These are phyloP conservation scores for Pocillopora damicornis DNA, from an alignment of 64 coral and sea anemone species.

Conservation along the genomic window DNA sequence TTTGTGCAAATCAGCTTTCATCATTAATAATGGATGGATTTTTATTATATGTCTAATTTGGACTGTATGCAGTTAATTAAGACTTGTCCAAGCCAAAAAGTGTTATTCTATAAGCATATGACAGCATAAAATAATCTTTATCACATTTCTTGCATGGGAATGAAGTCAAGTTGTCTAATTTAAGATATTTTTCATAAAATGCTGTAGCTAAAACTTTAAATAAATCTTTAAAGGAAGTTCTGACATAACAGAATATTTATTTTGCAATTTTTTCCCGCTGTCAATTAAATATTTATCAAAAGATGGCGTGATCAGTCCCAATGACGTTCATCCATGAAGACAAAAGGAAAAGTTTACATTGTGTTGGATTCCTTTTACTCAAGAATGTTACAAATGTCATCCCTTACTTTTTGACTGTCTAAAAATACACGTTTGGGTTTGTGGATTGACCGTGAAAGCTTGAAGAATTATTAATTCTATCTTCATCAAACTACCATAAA, in stretches of 20 bases:
- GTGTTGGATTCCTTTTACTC: too few relatives aligned
- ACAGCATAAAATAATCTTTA: neutral
- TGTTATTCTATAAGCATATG: neutral
- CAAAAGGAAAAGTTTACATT: neutral
- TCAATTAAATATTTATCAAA: slow-evolving; percentile 41
- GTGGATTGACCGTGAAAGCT: neutral
- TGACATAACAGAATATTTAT: neutral
- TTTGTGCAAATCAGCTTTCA: neutral
- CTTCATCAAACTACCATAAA: neutral
- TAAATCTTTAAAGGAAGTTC: neutral
- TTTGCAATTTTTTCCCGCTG: neutral
- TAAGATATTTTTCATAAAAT: too few relatives aligned
- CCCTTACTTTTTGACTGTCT: neutral
- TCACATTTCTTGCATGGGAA: neutral
- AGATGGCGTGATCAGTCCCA: slow-evolving; percentile 3
- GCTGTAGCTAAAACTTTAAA: neutral
- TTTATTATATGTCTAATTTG: slow-evolving; percentile 4
- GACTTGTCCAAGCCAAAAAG: neutral
- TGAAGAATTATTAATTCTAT: neutral
- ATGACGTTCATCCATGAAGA: neutral
- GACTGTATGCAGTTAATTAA: neutral
- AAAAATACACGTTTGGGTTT: neutral
- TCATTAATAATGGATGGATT: neutral
- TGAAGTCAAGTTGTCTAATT: neutral
- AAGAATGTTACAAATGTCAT: neutral